phyloP scores from a whole-genome alignment of 2,888 invertebrate genomes.

The Fragum sueziense region DNA sequence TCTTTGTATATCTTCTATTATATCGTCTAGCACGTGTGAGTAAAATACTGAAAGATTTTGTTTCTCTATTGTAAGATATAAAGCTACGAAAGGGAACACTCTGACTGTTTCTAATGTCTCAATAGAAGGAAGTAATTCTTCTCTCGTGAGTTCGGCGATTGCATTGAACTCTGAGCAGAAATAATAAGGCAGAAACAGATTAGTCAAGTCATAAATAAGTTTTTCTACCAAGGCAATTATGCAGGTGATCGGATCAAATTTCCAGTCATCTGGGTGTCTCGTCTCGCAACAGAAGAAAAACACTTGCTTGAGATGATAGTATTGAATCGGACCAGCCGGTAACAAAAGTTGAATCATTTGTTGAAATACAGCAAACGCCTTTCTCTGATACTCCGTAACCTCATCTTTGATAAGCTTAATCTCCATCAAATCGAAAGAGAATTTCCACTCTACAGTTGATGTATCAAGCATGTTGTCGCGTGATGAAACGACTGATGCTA shows the following conservation, averaged over 20 bases:
- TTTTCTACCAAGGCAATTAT: background rate
- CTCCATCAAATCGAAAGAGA: constrained; percentile 7
- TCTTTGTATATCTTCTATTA: constrained; percentile 9
- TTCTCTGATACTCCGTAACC: constrained; percentile 6
- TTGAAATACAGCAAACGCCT: background rate
- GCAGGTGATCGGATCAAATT: background rate
- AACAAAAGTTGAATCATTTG: background rate
- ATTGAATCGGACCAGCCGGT: background rate
- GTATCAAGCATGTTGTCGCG: too few relatives aligned
- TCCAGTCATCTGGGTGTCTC: background rate
- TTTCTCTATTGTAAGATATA: background rate
- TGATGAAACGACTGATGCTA: background rate
- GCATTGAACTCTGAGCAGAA: background rate
- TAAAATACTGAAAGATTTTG: background rate
- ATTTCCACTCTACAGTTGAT: constrained; percentile 3
- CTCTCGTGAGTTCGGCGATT: background rate
- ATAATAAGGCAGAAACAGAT: constrained; percentile 3
- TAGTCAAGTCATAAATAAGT: background rate
- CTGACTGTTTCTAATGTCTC: background rate
- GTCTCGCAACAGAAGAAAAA: constrained; percentile 19
- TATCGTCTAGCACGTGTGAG: background rate
- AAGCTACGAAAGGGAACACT: background rate
- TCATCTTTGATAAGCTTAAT: background rate
- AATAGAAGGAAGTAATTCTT: background rate
- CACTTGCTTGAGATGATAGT: constrained; percentile 9